phyloP scores from a whole-genome alignment of 2,797 vertebrate species.

The Platalea minor region DNA sequence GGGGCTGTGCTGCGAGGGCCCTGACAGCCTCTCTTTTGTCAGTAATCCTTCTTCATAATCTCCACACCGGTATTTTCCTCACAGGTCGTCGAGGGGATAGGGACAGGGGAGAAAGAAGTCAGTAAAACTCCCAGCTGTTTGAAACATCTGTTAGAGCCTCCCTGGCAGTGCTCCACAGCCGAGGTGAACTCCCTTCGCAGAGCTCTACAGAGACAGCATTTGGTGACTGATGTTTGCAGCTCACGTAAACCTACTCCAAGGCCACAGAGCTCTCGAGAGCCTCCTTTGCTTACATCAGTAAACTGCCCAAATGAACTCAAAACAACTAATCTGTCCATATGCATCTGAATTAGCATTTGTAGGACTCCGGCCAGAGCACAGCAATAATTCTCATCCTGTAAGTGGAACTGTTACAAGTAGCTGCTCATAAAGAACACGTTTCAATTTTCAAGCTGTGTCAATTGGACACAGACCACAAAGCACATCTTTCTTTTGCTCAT shows the following conservation, averaged over 20 bases:
- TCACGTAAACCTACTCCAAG: fast-evolving
- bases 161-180: background rate
- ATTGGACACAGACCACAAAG: background rate
- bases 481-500: background rate
- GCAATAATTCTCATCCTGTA: background rate
- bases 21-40: background rate
- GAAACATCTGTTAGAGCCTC: background rate
- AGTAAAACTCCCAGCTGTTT: background rate
- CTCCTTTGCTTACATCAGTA: background rate
- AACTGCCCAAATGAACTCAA: background rate
- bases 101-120: background rate
- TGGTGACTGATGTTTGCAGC: background rate
- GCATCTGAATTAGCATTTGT: background rate
- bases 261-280: background rate
- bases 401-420: background rate
- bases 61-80: background rate
- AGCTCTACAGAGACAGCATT: background rate
- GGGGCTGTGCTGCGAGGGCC: background rate
- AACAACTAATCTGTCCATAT: background rate
- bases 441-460: constrained; percentile 1
- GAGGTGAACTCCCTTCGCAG: background rate
- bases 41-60: background rate
- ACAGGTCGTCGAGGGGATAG: fast-evolving
- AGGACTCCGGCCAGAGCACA: background rate
- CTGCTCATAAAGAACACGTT: background rate